phyloP scores from a whole-genome alignment of 2,113 vertebrate species.

The Aptenodytes patagonicus region DNA sequence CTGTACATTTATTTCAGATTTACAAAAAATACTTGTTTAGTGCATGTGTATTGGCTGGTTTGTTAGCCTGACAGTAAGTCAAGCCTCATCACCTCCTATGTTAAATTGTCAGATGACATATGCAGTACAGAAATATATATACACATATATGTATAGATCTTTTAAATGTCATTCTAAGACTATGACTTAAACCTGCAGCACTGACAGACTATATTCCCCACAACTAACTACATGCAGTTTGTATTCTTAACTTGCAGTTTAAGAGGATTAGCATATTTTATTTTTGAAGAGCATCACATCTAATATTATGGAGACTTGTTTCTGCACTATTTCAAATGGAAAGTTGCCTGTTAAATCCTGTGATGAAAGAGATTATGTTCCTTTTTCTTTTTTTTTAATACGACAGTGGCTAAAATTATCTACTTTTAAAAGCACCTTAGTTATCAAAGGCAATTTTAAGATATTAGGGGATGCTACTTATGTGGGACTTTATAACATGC shows the following conservation, averaged over 20 bases:
- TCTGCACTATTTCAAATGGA: neutral
- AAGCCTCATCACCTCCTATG: neutral
- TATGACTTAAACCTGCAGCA: neutral
- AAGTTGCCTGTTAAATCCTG: neutral
- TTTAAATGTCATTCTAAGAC: neutral
- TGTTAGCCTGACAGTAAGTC: neutral
- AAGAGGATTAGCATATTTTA: constrained; percentile 49
- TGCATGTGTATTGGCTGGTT: neutral
- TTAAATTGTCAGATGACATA: neutral
- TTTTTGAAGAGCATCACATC: neutral
- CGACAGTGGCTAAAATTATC: neutral
- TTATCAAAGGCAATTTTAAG: neutral
- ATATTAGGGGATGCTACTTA: neutral
- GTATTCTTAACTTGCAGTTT: neutral
- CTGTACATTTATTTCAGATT: neutral
- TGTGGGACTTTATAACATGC: neutral
- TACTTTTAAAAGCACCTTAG: neutral
- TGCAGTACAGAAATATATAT: neutral
- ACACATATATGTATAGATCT: neutral
- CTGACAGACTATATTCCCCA: neutral
- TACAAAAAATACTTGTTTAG: neutral
- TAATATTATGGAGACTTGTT: neutral
- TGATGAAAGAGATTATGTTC: neutral
- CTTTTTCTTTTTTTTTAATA: neutral
- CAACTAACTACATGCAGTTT: neutral